Evolutionary conservation across 2,888 invertebrate genomes (phyloP), one percentile per base, ranked within the genome.

Genomic region (Anoplius nigerrimus): DNA sequence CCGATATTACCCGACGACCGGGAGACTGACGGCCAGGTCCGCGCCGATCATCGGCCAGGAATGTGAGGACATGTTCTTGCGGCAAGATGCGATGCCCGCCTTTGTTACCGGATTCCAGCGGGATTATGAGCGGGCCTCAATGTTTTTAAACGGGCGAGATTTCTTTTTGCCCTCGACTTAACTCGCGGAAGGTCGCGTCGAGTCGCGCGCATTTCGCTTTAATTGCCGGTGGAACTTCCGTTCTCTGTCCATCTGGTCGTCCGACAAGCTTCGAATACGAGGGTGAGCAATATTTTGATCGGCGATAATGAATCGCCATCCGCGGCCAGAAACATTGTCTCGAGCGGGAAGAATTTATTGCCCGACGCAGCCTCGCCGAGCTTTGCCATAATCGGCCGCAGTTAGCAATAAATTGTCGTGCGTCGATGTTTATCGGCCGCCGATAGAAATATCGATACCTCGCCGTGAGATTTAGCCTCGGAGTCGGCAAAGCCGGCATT

Each of bases 11-110:
- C n/a, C n/a, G n/a, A n/a, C 24, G 70, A 60, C 48, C 71, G 70
- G 68, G 70, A 70, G 64, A 46, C 52, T n/a, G 16, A 24, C 57
- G 61, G 57, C 79, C 45, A n/a, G n/a, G n/a, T n/a, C n/a, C n/a
- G n/a, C n/a, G 20, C 22, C 55, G 80, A 77, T 86, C 85, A 86
- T 83, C 79, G 76, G 45, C 67, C 55, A 75, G 78, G 85, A 86
- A 86, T 85, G 84, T 80, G 76, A 86, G 84, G 85, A 83, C 85
- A 64, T 65, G 20, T 3, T 20, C 46, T 45, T 20, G 27, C 22
- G 21, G 2, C 45, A 62, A 43, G 54, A 63, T 52, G 20, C 62
- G 53, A 65, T 70, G 72, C 76, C 74, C 79, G 64, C 69, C 66
- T 71, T 73, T 71, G 74, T 78, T 78, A 74, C 66, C 72, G 82